These are phyloP conservation scores for Exephanes ischioxanthus DNA, from an alignment of 2,888 invertebrate species.

Conservation along the genomic window DNA sequence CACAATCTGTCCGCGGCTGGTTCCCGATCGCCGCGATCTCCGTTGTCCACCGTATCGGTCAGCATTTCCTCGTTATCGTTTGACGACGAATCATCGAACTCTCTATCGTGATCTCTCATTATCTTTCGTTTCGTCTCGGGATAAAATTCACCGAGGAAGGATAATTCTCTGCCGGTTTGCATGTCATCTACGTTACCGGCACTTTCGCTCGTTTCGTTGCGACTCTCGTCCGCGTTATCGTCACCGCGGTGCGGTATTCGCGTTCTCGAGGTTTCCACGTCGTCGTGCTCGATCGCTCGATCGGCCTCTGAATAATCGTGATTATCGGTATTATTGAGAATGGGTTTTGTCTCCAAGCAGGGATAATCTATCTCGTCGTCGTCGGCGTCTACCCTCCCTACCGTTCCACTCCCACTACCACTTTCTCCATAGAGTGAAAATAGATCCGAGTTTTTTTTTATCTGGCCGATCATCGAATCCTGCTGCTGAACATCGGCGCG, in stretches of 20 bases:
- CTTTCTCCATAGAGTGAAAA: conserved; percentile 82
- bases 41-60: conserved; percentile 16
- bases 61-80: conserved; percentile 21
- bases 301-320: conserved; percentile 27
- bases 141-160: conserved; percentile 76
- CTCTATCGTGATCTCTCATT: conserved; percentile 13
- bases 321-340: conserved; percentile 66
- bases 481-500: conserved; percentile 57
- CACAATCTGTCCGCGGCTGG: conserved; percentile 71
- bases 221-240: conserved; percentile 15
- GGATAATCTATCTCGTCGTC: conserved; percentile 82
- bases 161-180: conserved; percentile 50
- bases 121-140: conserved; percentile 69
- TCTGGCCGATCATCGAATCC: conserved; percentile 78
- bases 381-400: conserved; percentile 52
- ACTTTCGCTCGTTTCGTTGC: conserved; percentile 6
- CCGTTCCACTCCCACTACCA: conserved; percentile 70
- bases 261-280: not conserved
- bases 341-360: conserved; percentile 83
- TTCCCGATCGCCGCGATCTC: conserved; percentile 41
- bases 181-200: conserved; percentile 13
- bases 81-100: not conserved
- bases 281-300: conserved; percentile 1
- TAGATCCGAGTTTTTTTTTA: conserved; percentile 85
- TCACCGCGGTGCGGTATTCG: conserved; percentile 7